Evolutionary conservation across 1,140 invertebrate species (phyloP).

Genomic region (Drosophila busckii): DNA sequence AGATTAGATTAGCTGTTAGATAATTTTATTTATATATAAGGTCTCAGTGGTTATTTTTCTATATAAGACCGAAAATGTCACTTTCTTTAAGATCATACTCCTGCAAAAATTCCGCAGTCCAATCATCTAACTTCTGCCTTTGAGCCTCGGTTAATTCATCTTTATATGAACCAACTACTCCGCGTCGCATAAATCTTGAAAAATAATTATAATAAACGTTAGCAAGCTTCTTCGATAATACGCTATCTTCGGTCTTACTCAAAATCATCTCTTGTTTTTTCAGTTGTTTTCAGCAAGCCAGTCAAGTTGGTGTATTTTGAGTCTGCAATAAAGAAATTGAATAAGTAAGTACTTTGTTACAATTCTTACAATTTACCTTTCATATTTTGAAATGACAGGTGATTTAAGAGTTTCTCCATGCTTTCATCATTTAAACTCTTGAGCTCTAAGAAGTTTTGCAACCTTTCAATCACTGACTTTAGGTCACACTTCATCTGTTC

Average conservation of each 20-base stretch:
- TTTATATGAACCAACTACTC: constrained; percentile 14
- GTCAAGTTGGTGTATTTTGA: constrained; percentile 8
- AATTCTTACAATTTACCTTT: constrained; percentile 18
- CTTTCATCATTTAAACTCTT: not conserved
- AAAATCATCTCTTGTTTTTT: not conserved
- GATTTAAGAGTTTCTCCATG: constrained; percentile 15
- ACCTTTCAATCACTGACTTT: not conserved
- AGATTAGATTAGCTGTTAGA: too few relatives aligned
- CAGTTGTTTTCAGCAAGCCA: not conserved
- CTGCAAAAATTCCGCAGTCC: constrained; percentile 3
- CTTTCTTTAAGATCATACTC: too few relatives aligned
- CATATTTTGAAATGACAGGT: constrained; percentile 27
- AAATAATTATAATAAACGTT: not conserved
- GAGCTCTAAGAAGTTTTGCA: constrained; percentile 8
- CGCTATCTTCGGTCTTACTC: constrained; percentile 3
- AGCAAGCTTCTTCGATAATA: not conserved
- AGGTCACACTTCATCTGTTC: constrained; percentile 29
- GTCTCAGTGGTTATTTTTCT: too few relatives aligned
- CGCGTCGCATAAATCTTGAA: constrained; percentile 27
- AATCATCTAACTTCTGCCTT: constrained; percentile 8
- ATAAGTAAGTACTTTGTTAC: not conserved
- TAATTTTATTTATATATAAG: too few relatives aligned
- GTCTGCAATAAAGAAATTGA: not conserved
- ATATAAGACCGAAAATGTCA: too few relatives aligned
- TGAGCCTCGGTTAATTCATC: constrained; percentile 14